Conservation (phyloP, 2,113 vertebrate species). For the Sciurus niger region DNA sequence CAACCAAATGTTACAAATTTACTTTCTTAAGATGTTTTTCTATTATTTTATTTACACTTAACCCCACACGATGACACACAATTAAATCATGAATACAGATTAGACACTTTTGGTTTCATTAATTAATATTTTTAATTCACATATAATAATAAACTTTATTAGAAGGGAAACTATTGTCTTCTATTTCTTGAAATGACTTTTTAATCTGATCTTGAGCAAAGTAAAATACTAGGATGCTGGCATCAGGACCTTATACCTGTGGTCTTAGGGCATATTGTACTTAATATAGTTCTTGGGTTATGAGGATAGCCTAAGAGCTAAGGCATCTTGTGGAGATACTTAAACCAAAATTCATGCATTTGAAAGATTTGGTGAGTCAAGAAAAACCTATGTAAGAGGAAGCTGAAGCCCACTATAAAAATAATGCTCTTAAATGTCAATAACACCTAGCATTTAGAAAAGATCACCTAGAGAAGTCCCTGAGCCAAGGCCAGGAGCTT, state of each 20-base stretch:
- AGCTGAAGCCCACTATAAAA: neutral
- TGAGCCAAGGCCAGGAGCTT: rapidly evolving
- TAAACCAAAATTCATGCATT: neutral
- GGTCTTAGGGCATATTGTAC: neutral
- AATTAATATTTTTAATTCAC: neutral
- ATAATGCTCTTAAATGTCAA: neutral
- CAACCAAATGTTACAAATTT: neutral
- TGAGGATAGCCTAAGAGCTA: neutral
- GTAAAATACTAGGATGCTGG: neutral
- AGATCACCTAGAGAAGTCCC: neutral
- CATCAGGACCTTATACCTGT: rapidly evolving
- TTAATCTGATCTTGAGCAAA: neutral
- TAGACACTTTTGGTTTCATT: neutral
- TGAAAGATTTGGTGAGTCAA: neutral
- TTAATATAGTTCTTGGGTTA: neutral
- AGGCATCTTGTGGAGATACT: neutral
- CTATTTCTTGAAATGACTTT: neutral
- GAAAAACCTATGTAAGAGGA: neutral
- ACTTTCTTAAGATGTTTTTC: neutral
- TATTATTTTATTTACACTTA: constrained; percentile 49
- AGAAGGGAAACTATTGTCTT: neutral
- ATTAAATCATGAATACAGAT: neutral
- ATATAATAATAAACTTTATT: constrained; percentile 1
- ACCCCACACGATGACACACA: neutral
- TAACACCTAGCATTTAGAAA: neutral